Base-by-base conservation (phyloP, 2,888 invertebrate species). In the Bimastos eiseni region DNA sequence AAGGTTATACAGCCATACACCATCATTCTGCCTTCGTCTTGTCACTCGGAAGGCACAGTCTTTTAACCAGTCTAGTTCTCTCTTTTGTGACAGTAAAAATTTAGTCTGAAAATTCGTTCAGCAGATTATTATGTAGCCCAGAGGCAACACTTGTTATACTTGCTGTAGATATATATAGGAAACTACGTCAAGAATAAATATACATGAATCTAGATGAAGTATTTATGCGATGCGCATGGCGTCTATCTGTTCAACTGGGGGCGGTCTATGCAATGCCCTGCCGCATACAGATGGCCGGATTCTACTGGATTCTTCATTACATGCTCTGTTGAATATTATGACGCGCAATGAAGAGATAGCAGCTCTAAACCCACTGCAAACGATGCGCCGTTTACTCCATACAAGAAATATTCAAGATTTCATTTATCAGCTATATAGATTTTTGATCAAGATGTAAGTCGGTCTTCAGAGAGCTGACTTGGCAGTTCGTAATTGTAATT, bases 251-350 rank as follows among this genome's bases (percentile, higher is more conserved):
- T 70, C 70, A n/a, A 30, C 70, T 24, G 24, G 21, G 24, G 49
- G n/a, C n/a, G n/a, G 49, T 24, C 49, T 70, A n/a, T n/a, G n/a
- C n/a, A 70, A 70, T 70, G 70, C n/a, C 70, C 6, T 70, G 70
- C 11, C 30, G 30, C 70, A 70, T n/a, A 70, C n/a, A 70, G 70
- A 70, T 70, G 70, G 30, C n/a, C n/a, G 70, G 30, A 70, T 70
- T n/a, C 70, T 70, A n/a, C 70, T n/a, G 70, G 70, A 70, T 70
- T 70, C n/a, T 70, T 70, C 70, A 70, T 70, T 70, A 70, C 70
- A 70, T n/a, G 70, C 70, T 8, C n/a, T 13, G 70, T n/a, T 30
- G 70, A 70, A 70, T 70, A 70, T 70, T 70, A 70, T 70, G n/a
- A 1, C 30, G 30, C 70, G 30, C 70, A n/a, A 70, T 70, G 70